Percentiles rank a stretch among this genome's conserved stretches.
These are phyloP conservation scores for Chaetodon trifascialis DNA, from an alignment of 2,113 vertebrate genomes.

Conservation along the genomic window DNA sequence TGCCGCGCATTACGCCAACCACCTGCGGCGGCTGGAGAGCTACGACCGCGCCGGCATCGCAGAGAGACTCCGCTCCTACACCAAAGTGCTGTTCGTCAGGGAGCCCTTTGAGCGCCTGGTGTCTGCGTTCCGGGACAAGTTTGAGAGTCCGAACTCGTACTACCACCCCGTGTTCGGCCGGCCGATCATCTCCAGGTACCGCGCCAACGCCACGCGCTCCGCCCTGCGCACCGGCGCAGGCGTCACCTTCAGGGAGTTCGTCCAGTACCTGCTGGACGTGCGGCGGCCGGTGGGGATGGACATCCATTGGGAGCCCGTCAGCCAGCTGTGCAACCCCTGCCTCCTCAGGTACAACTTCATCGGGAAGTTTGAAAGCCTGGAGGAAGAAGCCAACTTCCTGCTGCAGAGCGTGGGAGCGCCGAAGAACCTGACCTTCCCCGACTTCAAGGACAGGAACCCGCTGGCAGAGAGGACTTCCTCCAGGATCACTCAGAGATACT, in stretches of 20 bases:
- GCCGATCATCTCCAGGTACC: constrained; percentile 92
- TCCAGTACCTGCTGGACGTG: constrained; percentile 93
- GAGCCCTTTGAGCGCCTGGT: constrained; percentile 95
- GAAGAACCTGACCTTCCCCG: constrained; percentile 90
- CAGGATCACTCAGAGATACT: constrained; percentile 88
- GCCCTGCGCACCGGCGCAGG: constrained; percentile 90
- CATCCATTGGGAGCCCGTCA: constrained; percentile 94
- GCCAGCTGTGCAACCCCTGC: constrained; percentile 92
- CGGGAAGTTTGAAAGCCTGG: constrained; percentile 93
- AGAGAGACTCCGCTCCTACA: constrained; percentile 88
- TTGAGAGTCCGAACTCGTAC: constrained; percentile 95
- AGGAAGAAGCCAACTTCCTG: constrained; percentile 92
- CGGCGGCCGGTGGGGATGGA: constrained; percentile 93
- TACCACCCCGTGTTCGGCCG: constrained; percentile 95
- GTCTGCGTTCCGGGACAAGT: constrained; percentile 95
- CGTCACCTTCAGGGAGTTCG: constrained; percentile 93
- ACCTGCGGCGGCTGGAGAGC: constrained; percentile 87
- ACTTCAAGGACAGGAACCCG: constrained; percentile 92
- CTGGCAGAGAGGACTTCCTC: constrained; percentile 90
- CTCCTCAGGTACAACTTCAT: constrained; percentile 92
- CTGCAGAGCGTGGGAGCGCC: constrained; percentile 88
- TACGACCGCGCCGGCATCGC: constrained; percentile 86
- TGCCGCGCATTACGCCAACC: constrained; percentile 89
- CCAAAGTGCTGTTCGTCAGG: constrained; percentile 93
- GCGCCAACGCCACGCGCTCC: constrained; percentile 87